These are phyloP conservation scores for Synergus gifuensis DNA, from an alignment of 2,888 invertebrate species.

Conservation along the genomic window DNA sequence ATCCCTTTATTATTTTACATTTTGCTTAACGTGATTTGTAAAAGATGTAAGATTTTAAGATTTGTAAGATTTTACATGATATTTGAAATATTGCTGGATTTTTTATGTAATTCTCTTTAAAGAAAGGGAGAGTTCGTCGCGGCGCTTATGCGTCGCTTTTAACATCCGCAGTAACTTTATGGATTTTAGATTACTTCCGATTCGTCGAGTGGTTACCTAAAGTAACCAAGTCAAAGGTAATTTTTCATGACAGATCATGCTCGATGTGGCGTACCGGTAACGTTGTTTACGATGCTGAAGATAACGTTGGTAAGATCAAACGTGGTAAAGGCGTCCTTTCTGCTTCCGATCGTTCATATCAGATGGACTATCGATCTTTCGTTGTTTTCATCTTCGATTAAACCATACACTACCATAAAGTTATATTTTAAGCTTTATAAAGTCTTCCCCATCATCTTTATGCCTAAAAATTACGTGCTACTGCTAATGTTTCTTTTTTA, in stretches of 20 bases:
- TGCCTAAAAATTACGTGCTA: not conserved
- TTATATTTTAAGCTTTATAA: slow-evolving; percentile 16
- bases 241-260: slow-evolving; percentile 77
- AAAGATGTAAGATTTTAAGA: too few species aligned
- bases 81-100: not conserved
- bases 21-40: not conserved
- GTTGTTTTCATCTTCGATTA: slow-evolving; percentile 38
- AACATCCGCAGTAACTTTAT: slow-evolving; percentile 69
- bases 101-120: slow-evolving; percentile 18
- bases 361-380: slow-evolving; percentile 37
- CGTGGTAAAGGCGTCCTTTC: slow-evolving; percentile 69
- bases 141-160: slow-evolving; percentile 66
- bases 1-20: not conserved
- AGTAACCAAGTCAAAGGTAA: slow-evolving; percentile 75
- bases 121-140: not conserved
- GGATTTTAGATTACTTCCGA: slow-evolving; percentile 71
- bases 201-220: slow-evolving; percentile 65
- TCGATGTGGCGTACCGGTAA: slow-evolving; percentile 69
- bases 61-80: not conserved
- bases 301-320: slow-evolving; percentile 75
- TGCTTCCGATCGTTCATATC: slow-evolving; percentile 53
- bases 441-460: not conserved
- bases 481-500: not conserved
- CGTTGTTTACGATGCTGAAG: slow-evolving; percentile 70
- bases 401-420: not conserved